phyloP scores from a whole-genome alignment of 2,113 vertebrate species.

The Thermophis baileyi region DNA sequence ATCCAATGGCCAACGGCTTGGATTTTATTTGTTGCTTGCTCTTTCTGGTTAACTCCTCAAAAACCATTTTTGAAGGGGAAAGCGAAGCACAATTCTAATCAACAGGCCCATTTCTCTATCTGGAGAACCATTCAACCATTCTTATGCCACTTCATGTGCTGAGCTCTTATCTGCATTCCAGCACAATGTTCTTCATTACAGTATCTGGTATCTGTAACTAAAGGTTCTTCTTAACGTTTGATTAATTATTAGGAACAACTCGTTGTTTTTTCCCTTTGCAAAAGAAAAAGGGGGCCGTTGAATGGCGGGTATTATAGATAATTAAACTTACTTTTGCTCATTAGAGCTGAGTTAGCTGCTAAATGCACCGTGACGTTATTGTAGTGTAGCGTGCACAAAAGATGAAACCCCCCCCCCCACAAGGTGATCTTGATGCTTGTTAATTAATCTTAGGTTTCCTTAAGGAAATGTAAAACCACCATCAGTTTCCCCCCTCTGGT shows the following conservation, averaged over 20 bases:
- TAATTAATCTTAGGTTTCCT: slow-evolving; percentile 6
- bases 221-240: fast-evolving
- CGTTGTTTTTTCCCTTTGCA: fast-evolving
- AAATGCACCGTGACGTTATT: background rate
- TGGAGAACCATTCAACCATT: background rate
- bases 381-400: background rate
- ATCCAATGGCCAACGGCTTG: background rate
- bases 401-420: background rate
- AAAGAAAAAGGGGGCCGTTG: background rate
- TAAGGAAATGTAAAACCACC: background rate
- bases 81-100: background rate
- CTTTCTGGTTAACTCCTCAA: background rate
- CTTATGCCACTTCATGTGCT: background rate
- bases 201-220: background rate
- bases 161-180: background rate
- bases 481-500: fast-evolving
- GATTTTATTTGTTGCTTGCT: background rate
- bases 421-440: background rate
- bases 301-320: background rate
- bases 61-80: background rate
- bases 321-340: background rate
- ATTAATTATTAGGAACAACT: background rate
- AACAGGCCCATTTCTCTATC: background rate
- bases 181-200: background rate
- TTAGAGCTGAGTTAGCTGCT: background rate